phyloP scores from a whole-genome alignment of 2,888 invertebrate species.

The Stenurella melanura region DNA sequence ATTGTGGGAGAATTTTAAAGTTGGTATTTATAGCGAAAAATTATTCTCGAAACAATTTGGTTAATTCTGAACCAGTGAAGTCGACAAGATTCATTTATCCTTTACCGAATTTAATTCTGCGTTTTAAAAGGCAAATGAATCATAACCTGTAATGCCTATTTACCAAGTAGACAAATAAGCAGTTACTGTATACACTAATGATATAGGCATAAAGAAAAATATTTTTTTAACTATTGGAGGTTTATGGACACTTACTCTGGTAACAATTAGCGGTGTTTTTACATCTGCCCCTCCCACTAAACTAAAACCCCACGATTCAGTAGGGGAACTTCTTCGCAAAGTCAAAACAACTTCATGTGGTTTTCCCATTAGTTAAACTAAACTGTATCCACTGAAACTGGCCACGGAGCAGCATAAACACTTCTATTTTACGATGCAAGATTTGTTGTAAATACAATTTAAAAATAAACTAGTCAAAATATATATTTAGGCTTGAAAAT shows the following conservation, averaged over 20 bases:
- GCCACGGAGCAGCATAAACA: slow-evolving; percentile 54
- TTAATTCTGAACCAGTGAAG: too few species aligned
- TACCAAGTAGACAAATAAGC: too few species aligned
- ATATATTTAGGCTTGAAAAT: slow-evolving; percentile 51
- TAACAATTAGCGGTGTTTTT: slow-evolving; percentile 90
- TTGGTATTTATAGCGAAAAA: not conserved
- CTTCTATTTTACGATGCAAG: slow-evolving; percentile 53
- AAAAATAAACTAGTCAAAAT: slow-evolving; percentile 57
- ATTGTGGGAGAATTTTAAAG: not conserved
- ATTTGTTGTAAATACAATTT: slow-evolving; percentile 57
- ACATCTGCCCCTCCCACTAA: slow-evolving; percentile 91
- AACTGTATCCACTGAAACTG: slow-evolving; percentile 51
- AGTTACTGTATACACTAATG: too few species aligned
- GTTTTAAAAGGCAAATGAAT: too few species aligned
- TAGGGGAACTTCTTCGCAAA: slow-evolving; percentile 82
- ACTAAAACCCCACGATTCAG: slow-evolving; percentile 90
- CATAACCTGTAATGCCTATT: too few species aligned
- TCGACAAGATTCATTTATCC: too few species aligned
- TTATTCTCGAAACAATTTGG: not conserved
- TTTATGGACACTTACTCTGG: slow-evolving; percentile 80
- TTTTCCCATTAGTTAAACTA: slow-evolving; percentile 75
- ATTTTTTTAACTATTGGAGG: not conserved
- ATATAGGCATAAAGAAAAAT: too few species aligned
- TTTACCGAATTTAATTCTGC: too few species aligned
- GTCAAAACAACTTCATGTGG: slow-evolving; percentile 85